phyloP scores from a whole-genome alignment of 2,888 invertebrate genomes.

The Oscheius sp. region DNA sequence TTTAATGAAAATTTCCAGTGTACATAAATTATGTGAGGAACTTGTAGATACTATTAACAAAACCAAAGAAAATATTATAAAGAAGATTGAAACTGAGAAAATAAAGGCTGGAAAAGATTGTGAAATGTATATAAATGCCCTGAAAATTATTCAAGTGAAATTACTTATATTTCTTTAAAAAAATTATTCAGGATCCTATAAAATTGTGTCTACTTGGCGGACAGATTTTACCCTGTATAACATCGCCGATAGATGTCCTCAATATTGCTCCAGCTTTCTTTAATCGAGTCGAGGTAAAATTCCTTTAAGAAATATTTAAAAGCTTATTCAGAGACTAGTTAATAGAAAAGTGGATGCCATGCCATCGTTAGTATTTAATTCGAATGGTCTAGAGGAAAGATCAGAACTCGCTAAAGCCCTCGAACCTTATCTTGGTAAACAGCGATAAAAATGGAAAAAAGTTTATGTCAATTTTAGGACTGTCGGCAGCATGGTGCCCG shows the following conservation, averaged over 20 bases:
- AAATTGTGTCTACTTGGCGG: constrained; percentile 82
- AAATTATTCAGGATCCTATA: constrained; percentile 73
- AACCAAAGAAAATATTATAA: constrained; percentile 78
- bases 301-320: background rate
- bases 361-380: background rate
- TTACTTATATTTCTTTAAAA: constrained; percentile 6
- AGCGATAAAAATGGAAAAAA: background rate
- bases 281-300: constrained; percentile 57
- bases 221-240: constrained; percentile 81
- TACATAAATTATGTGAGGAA: constrained; percentile 81
- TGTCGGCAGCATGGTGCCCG: constrained; percentile 59
- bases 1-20: constrained; percentile 78
- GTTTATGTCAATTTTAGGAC: constrained; percentile 26
- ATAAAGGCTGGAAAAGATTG: constrained; percentile 9
- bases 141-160: constrained; percentile 8
- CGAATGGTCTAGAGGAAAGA: constrained; percentile 36
- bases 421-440: constrained; percentile 49
- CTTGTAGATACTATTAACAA: constrained; percentile 81
- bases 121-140: constrained; percentile 50
- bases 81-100: constrained; percentile 77
- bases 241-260: constrained; percentile 83
- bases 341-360: constrained; percentile 37
- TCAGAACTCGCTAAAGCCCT: constrained; percentile 50
- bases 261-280: constrained; percentile 72
- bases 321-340: constrained; percentile 33